Conservation (phyloP, 2,797 vertebrate species). For the Loris lydekkerianus region DNA sequence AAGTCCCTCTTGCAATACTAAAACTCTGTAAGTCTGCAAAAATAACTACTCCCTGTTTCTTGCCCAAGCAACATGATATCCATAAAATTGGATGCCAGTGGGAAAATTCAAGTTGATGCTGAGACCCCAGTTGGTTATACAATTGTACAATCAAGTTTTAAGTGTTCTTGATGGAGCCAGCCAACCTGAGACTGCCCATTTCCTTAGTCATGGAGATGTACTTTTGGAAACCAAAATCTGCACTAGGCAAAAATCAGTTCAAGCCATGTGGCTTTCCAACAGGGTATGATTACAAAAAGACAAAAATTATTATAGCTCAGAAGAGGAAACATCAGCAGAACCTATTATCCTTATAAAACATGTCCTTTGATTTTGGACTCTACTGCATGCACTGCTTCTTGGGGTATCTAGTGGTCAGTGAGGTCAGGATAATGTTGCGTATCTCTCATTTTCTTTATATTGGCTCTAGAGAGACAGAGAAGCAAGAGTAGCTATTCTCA, state of each 20-base stretch:
- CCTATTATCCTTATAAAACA: conserved; percentile 52
- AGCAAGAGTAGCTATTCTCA: conserved; percentile 25
- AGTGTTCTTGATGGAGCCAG: conserved; percentile 45
- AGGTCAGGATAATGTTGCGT: conserved; percentile 17
- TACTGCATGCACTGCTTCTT: background rate
- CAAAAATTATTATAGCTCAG: conserved; percentile 52
- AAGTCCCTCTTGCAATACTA: conserved; percentile 28
- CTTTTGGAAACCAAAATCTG: conserved; percentile 76
- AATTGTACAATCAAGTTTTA: conserved; percentile 65
- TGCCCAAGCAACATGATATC: conserved; percentile 56
- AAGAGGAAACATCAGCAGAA: conserved; percentile 66
- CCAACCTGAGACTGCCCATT: conserved; percentile 65
- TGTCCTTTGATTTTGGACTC: conserved; percentile 30
- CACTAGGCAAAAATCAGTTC: conserved; percentile 76
- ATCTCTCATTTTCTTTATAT: conserved; percentile 45
- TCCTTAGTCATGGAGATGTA: conserved; percentile 64
- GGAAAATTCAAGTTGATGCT: conserved; percentile 67
- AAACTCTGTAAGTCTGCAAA: conserved; percentile 8
- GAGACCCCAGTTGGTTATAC: conserved; percentile 34
- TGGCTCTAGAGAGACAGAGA: background rate
- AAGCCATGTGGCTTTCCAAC: conserved; percentile 74
- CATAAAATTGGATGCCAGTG: conserved; percentile 48
- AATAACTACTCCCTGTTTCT: conserved; percentile 12
- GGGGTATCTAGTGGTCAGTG: background rate
- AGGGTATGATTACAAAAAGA: conserved; percentile 70